Evolutionary conservation across 2,797 vertebrate genomes (phyloP).

Genomic region (Hoplostethus atlanticus): DNA sequence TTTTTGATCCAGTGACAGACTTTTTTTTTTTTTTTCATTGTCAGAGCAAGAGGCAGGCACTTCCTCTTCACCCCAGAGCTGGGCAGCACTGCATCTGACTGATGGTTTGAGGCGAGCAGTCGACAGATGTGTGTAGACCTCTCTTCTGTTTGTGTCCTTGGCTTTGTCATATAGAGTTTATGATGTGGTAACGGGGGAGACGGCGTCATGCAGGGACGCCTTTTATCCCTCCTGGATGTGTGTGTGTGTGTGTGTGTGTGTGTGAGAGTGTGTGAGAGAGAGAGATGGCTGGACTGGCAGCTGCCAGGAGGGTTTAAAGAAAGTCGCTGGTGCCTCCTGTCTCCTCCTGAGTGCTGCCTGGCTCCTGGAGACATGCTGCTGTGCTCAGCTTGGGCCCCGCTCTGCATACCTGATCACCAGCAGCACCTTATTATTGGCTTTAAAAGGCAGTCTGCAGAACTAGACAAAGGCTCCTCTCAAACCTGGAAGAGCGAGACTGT

Average conservation of each 20-base stretch:
- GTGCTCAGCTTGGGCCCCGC: conserved; percentile 22
- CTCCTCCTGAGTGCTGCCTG: conserved; percentile 22
- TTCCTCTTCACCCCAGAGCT: conserved; percentile 30
- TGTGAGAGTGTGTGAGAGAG: conserved; percentile 7
- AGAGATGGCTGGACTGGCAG: conserved; percentile 37
- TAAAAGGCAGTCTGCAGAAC: conserved; percentile 25
- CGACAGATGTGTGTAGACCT: conserved; percentile 27
- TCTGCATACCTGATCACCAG: conserved; percentile 40
- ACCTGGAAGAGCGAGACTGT: background rate
- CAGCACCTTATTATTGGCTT: conserved; percentile 40
- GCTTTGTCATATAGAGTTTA: conserved; percentile 28
- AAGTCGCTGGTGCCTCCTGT: conserved; percentile 3
- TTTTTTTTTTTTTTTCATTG: conserved; percentile 19
- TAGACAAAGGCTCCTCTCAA: background rate
- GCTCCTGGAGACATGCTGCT: conserved; percentile 41
- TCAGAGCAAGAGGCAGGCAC: conserved; percentile 36
- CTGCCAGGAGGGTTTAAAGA: conserved; percentile 37
- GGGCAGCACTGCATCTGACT: conserved; percentile 5
- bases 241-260: background rate
- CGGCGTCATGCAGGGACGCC: conserved; percentile 33
- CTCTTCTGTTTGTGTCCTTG: background rate
- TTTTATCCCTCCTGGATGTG: background rate
- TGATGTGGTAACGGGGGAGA: conserved; percentile 42
- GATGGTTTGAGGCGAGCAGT: conserved; percentile 7
- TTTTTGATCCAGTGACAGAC: conserved; percentile 42